phyloP scores from a whole-genome alignment of 2,113 vertebrate species.

The Pyxicephalus adspersus region DNA sequence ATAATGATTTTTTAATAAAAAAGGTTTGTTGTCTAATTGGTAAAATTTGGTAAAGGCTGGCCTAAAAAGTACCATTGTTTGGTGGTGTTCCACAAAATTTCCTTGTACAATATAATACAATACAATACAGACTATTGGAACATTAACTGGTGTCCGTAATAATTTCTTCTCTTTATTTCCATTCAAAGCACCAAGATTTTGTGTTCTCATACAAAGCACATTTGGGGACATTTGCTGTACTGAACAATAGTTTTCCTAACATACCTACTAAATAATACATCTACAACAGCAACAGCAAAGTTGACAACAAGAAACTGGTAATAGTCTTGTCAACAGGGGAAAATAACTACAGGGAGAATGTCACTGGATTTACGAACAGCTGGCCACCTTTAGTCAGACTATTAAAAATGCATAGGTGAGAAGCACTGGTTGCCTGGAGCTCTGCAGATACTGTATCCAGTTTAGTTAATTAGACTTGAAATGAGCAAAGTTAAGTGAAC shows the following conservation, averaged over 20 bases:
- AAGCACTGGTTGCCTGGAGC: not conserved
- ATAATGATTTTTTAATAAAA: no score
- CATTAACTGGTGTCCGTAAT: no score
- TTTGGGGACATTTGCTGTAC: not conserved
- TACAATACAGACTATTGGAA: no score
- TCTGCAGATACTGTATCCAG: not conserved
- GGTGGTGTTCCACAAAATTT: no score
- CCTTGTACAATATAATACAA: no score
- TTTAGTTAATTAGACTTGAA: not conserved
- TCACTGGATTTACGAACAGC: not conserved
- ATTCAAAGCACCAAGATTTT: constrained; percentile 10
- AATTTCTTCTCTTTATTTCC: not conserved
- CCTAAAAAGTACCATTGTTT: no score
- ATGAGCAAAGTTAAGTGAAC: not conserved
- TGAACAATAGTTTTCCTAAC: constrained; percentile 14
- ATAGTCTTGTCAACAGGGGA: not conserved
- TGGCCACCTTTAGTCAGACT: not conserved
- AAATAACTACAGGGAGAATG: not conserved
- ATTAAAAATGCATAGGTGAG: not conserved
- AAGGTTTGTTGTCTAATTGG: no score
- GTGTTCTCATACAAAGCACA: constrained; percentile 17
- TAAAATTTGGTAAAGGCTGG: no score
- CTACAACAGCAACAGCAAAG: not conserved
- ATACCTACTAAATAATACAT: constrained; percentile 25
- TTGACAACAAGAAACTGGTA: not conserved